Conservation (phyloP, 1,140 invertebrate genomes). For the Conopomorpha cramerella region DNA sequence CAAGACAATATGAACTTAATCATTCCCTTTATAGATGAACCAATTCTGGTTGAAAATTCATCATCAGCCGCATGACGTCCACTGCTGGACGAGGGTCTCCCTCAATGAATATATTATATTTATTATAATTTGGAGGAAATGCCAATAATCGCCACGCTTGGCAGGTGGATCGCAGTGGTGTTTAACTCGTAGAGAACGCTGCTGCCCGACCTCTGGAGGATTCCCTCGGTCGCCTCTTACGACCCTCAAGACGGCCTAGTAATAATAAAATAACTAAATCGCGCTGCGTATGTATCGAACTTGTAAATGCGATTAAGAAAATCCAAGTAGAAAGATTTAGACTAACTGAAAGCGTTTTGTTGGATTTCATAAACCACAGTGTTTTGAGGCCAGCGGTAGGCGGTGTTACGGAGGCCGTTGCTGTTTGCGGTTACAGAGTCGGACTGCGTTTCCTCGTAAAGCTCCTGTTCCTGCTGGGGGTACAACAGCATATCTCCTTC, state of each 20-base stretch:
- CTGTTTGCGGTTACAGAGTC: too few species aligned
- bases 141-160: too few species aligned
- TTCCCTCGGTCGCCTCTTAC: not conserved
- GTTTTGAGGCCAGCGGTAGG: slow-evolving; percentile 64
- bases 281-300: not conserved
- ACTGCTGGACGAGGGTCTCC: too few species aligned
- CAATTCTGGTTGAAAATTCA: too few species aligned
- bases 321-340: slow-evolving; percentile 1
- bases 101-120: too few species aligned
- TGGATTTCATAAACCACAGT: slow-evolving; percentile 67
- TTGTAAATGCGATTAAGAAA: not conserved
- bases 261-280: not conserved
- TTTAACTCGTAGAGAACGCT: not conserved
- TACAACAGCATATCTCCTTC: slow-evolving; percentile 55
- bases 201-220: not conserved
- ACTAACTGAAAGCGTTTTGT: slow-evolving; percentile 67
- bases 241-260: too few species aligned
- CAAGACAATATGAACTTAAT: too few species aligned
- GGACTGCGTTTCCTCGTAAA: slow-evolving; percentile 16
- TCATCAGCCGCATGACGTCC: too few species aligned
- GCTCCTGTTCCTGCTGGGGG: slow-evolving; percentile 20
- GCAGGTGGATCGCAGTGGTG: too few species aligned
- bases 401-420: slow-evolving; percentile 64
- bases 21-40: not conserved
- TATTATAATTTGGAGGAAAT: too few species aligned